Percentiles rank a stretch among this genome's conserved stretches.
Evolutionary conservation across 2,113 vertebrate species (phyloP).

Genomic region (Colinus virginianus): DNA sequence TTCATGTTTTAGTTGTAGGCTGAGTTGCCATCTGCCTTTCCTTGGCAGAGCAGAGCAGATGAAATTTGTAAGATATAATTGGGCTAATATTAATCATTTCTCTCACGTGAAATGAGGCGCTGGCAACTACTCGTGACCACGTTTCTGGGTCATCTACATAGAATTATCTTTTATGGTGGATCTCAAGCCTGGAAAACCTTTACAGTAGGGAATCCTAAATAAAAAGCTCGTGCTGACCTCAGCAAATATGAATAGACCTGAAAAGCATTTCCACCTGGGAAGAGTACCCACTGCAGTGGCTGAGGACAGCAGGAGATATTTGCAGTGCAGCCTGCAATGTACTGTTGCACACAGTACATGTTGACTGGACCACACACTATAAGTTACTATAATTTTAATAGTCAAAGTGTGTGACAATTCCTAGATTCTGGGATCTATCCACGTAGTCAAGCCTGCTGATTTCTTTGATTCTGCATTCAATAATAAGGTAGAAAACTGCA

Average conservation of each 20-base stretch:
- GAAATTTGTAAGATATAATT: conserved; percentile 62
- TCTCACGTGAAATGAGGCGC: conserved; percentile 36
- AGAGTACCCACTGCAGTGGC: not conserved
- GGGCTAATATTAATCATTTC: conserved; percentile 73
- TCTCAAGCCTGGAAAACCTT: not conserved
- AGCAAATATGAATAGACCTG: not conserved
- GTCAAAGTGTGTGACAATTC: not conserved
- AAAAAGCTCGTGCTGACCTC: not conserved
- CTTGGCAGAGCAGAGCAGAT: conserved; percentile 73
- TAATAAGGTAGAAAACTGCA: not conserved
- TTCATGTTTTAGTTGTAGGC: conserved; percentile 69
- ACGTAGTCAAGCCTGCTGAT: not conserved
- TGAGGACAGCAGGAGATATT: not conserved
- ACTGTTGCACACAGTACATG: not conserved
- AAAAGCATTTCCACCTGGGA: not conserved
- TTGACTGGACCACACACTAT: accelerated
- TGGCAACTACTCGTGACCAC: not conserved
- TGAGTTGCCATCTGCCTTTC: conserved; percentile 80
- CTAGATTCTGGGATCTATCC: accelerated
- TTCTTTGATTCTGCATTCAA: not conserved
- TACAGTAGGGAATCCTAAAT: not conserved
- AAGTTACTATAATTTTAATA: not conserved
- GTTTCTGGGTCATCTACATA: not conserved
- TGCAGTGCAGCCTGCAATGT: not conserved
- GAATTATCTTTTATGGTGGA: not conserved